Base-by-base conservation (phyloP, 2,113 vertebrate species). In the Albula glossodonta region DNA sequence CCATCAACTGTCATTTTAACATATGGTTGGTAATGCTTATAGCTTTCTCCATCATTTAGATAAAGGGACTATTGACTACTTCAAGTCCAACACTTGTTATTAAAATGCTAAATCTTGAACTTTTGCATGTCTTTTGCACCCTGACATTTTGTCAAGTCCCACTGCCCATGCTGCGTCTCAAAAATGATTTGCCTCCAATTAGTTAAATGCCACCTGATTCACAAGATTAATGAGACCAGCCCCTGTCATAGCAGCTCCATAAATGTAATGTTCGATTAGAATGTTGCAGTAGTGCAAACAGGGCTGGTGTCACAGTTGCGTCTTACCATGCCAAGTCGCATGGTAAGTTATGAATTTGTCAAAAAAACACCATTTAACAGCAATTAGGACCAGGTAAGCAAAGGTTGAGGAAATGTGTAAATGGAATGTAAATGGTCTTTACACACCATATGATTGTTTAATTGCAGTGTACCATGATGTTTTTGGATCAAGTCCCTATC, bases 241-340 rank as follows among this genome's bases (percentile, higher is more conserved):
- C 70, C 9, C 22, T 74, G 78, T 88, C 51, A 56, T 48, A 83
- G 53, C 52, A 60, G 81, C 81, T 83, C 79, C 48, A 74, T 57
- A 52, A 84, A 86, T 63, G 85, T 85, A 84, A 88, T 17, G 63
- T 88, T 88, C 80, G 82, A 87, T 89, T 91, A 88, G 86, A 85
- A 49, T 78, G 63, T 83, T 83, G 84, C 87, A 70, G 81, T 78
- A 77, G 66, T 70, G 83, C 87, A 82, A 87, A 88, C 80, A 80
- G 19, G 82, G 87, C 83, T 83, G 77, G 84, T 89, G 85, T 70
- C 5, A 8, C 22, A 74, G 10, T 8, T 31, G 70, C 8, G 84
- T 49, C 78, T 85, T 85, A 51, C 85, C 56, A 60, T 2, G 17
- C 9, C 70, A 74, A 31, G 5, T 5, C 8, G 10, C 2, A 10